Percentiles rank a stretch among this genome's conserved stretches.
phyloP scores from a whole-genome alignment of 1,140 invertebrate genomes.

The Lepidurus arcticus region DNA sequence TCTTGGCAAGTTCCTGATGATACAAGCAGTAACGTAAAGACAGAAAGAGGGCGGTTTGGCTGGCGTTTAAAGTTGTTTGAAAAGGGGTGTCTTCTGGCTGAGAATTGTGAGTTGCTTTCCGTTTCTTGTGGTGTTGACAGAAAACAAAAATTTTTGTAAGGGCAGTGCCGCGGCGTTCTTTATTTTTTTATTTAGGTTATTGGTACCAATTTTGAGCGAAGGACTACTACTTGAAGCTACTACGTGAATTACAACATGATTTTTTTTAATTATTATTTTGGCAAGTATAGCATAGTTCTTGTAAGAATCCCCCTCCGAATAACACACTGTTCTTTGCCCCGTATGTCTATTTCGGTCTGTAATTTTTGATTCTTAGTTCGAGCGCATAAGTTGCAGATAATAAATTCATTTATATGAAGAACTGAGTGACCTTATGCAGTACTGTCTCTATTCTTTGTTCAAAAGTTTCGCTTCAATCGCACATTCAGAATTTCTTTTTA shows the following conservation, averaged over 20 bases:
- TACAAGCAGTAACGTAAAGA: not conserved
- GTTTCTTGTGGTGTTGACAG: constrained; percentile 9
- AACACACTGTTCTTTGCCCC: constrained; percentile 11
- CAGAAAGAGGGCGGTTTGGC: not conserved
- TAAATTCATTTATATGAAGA: constrained; percentile 15
- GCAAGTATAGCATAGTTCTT: constrained; percentile 13
- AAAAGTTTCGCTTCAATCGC: too few relatives aligned
- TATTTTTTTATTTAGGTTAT: not conserved
- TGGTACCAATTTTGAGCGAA: constrained; percentile 10
- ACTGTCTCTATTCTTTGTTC: not conserved
- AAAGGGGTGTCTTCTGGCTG: not conserved
- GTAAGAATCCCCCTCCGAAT: constrained; percentile 13
- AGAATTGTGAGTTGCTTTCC: not conserved
- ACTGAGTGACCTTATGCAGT: not conserved
- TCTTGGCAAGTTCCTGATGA: not conserved
- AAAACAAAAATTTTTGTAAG: not conserved
- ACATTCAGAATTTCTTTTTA: too few relatives aligned
- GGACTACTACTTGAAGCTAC: constrained; percentile 18
- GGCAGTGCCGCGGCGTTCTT: constrained; percentile 13
- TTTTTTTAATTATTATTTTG: not conserved
- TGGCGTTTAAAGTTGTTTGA: not conserved
- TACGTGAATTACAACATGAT: constrained; percentile 4
- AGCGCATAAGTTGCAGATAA: constrained; percentile 21
- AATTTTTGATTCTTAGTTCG: constrained; percentile 16
- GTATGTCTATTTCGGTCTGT: constrained; percentile 21